Conservation (phyloP, 2,888 invertebrate species). For the Luperina testacea region DNA sequence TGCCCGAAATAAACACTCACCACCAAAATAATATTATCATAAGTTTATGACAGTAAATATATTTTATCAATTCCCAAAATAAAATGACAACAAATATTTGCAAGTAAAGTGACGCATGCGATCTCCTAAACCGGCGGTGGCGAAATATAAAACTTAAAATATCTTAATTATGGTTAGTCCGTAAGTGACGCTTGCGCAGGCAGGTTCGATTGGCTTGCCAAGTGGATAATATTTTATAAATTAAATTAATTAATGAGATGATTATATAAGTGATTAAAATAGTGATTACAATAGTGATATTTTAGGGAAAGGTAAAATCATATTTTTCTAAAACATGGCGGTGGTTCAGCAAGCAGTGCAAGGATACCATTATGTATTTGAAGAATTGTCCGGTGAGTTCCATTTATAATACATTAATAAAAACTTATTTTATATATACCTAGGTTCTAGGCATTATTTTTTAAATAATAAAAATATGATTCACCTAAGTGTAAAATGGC, state of each 20-base stretch:
- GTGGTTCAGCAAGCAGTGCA: constrained; percentile 58
- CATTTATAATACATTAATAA: background rate
- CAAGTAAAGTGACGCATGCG: background rate
- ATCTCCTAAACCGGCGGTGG: background rate
- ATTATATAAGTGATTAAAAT: constrained; percentile 16
- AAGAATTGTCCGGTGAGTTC: constrained; percentile 62
- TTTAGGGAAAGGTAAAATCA: background rate
- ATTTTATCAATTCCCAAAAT: background rate
- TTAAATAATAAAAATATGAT: background rate
- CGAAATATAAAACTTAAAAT: constrained; percentile 44
- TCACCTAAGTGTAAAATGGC: background rate
- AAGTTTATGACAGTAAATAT: background rate
- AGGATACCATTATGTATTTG: constrained; percentile 60
- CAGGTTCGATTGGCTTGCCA: background rate
- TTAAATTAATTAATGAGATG: background rate
- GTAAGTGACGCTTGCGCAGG: constrained; percentile 31
- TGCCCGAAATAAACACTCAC: background rate
- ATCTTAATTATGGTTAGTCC: constrained; percentile 27
- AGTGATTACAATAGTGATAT: constrained; percentile 8
- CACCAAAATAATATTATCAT: background rate
- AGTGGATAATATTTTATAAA: constrained; percentile 6
- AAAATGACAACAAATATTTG: background rate
- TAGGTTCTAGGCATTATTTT: background rate
- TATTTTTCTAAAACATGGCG: constrained; percentile 42
- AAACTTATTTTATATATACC: no score